Evolutionary conservation across 2,113 vertebrate species (phyloP).

Genomic region (Chaetodon auriga): DNA sequence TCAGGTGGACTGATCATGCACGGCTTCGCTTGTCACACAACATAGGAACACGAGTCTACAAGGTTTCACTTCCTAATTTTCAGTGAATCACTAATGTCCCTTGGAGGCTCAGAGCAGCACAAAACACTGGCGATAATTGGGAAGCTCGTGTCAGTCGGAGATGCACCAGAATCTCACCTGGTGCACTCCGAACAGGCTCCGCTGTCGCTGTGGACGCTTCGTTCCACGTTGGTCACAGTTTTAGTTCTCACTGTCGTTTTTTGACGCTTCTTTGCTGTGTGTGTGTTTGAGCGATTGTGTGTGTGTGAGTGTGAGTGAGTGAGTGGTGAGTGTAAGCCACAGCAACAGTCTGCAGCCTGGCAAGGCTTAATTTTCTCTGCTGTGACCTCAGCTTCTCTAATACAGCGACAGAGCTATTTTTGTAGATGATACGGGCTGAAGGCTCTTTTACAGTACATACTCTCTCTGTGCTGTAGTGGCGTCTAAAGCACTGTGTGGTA

Average conservation of each 20-base stretch:
- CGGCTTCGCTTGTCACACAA: conserved; percentile 54
- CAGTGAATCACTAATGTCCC: conserved; percentile 50
- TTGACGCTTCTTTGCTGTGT: not conserved
- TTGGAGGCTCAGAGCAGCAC: conserved; percentile 47
- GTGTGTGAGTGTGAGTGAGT: not conserved
- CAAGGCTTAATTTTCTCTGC: conserved; percentile 33
- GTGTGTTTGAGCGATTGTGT: conserved; percentile 1
- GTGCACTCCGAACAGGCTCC: conserved; percentile 27
- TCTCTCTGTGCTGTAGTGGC: not conserved
- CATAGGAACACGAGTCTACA: conserved; percentile 42
- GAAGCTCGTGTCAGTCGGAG: conserved; percentile 25
- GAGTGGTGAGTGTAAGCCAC: conserved; percentile 14
- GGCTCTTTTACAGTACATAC: not conserved
- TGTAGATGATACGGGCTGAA: conserved; percentile 10
- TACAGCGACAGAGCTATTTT: conserved; percentile 20
- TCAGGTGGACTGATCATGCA: conserved; percentile 62
- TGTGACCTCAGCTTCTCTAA: conserved; percentile 39
- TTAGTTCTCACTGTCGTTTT: conserved; percentile 30
- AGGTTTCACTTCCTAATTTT: conserved; percentile 73
- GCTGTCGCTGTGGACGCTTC: conserved; percentile 19
- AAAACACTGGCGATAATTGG: conserved; percentile 29
- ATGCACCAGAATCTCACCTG: conserved; percentile 26
- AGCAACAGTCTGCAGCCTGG: conserved; percentile 13
- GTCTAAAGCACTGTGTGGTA: conserved; percentile 2
- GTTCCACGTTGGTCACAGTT: conserved; percentile 45